Conservation (phyloP, 2,113 vertebrate genomes). For the Ia io region DNA sequence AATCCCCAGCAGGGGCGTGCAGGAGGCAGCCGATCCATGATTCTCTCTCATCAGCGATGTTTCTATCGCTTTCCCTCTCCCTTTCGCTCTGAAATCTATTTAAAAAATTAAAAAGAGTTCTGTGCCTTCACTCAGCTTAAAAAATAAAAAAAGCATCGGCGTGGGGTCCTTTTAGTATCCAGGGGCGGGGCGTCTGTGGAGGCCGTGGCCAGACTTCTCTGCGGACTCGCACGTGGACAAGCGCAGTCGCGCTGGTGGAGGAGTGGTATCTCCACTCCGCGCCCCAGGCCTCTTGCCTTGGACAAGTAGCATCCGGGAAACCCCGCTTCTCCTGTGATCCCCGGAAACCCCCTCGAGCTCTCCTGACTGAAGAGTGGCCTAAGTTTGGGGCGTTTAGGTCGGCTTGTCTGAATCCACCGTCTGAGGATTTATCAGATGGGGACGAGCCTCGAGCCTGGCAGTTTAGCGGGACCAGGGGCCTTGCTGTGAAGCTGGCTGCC, state of each 20-base stretch:
- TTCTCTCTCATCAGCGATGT: too few species aligned
- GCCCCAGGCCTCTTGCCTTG: accelerated
- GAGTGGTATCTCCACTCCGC: accelerated
- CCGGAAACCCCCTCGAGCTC: not conserved
- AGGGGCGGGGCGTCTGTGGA: not conserved
- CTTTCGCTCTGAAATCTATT: too few species aligned
- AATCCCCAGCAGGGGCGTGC: too few species aligned
- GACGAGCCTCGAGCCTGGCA: accelerated
- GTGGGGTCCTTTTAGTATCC: too few species aligned
- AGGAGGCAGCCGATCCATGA: too few species aligned
- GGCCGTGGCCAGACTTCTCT: not conserved
- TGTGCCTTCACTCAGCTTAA: too few species aligned
- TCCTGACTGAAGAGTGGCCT: not conserved
- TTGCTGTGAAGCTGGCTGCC: not conserved
- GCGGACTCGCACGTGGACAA: accelerated
- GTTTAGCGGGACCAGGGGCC: accelerated
- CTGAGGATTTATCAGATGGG: not conserved
- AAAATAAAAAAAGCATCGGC: too few species aligned
- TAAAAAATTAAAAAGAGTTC: too few species aligned
- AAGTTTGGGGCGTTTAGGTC: not conserved
- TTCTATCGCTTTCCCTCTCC: too few species aligned
- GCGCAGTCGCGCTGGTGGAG: too few species aligned
- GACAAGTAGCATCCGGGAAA: not conserved
- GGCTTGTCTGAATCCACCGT: not conserved
- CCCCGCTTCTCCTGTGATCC: too few species aligned